Base-by-base conservation (phyloP, 2,113 vertebrate species). In the Pandion haliaetus region DNA sequence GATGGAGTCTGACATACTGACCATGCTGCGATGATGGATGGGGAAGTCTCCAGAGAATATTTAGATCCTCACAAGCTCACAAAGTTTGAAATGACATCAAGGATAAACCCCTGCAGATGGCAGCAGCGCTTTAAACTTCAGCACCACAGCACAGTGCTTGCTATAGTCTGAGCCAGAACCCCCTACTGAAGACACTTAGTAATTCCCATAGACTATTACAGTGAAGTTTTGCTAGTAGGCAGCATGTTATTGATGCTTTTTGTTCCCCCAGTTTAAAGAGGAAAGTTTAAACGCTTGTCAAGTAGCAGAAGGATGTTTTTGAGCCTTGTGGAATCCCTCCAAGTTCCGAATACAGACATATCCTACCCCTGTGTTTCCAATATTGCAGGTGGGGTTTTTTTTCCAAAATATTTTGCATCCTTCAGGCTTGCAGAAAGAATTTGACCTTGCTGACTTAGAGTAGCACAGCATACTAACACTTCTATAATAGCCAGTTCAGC, bases 71-170 rank as follows among this genome's bases (percentile, higher is more conserved):
- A 20, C 11, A 80, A 59, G 18, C 29, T 80, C n/a, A 1, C 2
- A 0, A 42, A 5, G n/a, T 19, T 66, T 31, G 90, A 91, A 31
- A 79, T 24, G 47, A 12, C 24, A 12, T 9, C 10, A 26, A 15
- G 34, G n/a, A 82, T 49, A 80, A 97, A 42, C 5, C 88, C 98
- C 98, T 98, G 98, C 94, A 98, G 98, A 93, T 97, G 98, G 98
- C 98, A 98, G 98, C 96, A 98, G 90, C 72, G 97, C 95, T 97
- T 96, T 90, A 98, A 63, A 93, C 90, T 98, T 98, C 86, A 70
- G 32, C 54, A 34, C 14, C 26, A 6, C 16, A 32, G 47, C 67
- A 6, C 34, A 11, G 44, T 5, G 45, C 36, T 70, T 32, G 17
- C 7, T 28, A 21, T 5, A 54, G 25, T 24, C 40, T 31, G 20